These are phyloP conservation scores for Parazoanthus atlanticus DNA, from an alignment of 92 coral and sea anemone genomes.

Conservation along the genomic window DNA sequence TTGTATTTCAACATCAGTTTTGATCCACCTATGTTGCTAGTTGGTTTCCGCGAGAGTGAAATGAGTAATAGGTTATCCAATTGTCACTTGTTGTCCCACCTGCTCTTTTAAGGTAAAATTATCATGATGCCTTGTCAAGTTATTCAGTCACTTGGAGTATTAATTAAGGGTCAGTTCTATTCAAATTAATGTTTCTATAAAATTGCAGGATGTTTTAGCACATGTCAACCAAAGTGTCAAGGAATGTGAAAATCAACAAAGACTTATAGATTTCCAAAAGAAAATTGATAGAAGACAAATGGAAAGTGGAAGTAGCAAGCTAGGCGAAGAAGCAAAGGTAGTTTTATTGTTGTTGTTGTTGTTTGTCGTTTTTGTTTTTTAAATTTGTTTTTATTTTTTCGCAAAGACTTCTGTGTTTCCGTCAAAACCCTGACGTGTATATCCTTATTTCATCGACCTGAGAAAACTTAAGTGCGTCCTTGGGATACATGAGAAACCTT, in stretches of 20 bases:
- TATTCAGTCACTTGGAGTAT: neutral
- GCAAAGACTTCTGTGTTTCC: neutral
- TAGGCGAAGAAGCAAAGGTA: constrained; percentile 59
- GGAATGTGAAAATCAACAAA: constrained; percentile 97
- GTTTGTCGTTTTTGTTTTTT: neutral
- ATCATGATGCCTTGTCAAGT: neutral
- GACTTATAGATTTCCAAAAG: constrained; percentile 87
- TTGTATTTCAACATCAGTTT: too few species aligned
- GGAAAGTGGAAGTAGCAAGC: constrained; percentile 51
- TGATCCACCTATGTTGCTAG: too few species aligned
- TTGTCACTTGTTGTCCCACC: too few species aligned
- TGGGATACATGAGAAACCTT: too few species aligned
- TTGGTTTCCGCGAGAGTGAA: too few species aligned
- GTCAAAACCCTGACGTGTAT: neutral
- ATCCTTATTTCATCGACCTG: neutral
- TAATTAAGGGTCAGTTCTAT: neutral
- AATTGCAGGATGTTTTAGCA: constrained; percentile 85
- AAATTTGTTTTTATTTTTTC: neutral
- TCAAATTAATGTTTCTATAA: neutral
- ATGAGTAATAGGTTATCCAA: too few species aligned
- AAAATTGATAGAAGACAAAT: constrained; percentile 85
- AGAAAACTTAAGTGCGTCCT: too few species aligned
- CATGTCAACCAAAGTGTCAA: constrained; percentile 97
- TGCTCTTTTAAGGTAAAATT: too few species aligned
- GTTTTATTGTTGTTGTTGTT: neutral